Percentiles rank a stretch among this genome's conserved stretches.
These are phyloP conservation scores for Osmerus eperlanus DNA, from an alignment of 2,113 vertebrate genomes.

Conservation along the genomic window DNA sequence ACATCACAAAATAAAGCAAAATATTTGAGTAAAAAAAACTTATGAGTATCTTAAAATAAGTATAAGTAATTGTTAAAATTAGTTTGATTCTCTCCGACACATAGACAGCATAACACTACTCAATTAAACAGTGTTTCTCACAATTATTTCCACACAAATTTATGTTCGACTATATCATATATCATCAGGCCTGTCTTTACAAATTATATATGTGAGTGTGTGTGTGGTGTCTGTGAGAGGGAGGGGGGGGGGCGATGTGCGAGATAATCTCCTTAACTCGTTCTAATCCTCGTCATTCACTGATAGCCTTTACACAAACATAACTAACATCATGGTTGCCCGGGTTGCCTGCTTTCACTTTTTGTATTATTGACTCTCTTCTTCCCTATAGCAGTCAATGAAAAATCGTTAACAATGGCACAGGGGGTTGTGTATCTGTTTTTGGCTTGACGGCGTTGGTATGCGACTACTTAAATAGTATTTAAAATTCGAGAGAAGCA, in stretches of 20 bases:
- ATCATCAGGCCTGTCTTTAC: neutral
- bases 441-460: slow-evolving; percentile 51
- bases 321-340: slow-evolving; percentile 79
- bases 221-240: slow-evolving; percentile 15
- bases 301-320: slow-evolving; percentile 81
- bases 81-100: no score
- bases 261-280: slow-evolving; percentile 81
- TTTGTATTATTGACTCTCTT: slow-evolving; percentile 72
- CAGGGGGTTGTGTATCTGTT: slow-evolving; percentile 73
- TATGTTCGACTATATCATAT: neutral
- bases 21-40: no score
- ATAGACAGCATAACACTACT: no score
- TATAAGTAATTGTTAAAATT: no score
- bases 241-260: slow-evolving; percentile 58
- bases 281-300: slow-evolving; percentile 81
- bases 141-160: neutral
- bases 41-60: no score
- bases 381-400: slow-evolving; percentile 74
- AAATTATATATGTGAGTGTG: neutral
- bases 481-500: slow-evolving; percentile 47
- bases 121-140: no score
- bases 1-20: no score
- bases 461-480: slow-evolving; percentile 63
- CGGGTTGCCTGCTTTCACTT: slow-evolving; percentile 74
- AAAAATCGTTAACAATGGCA: slow-evolving; percentile 68